These are phyloP conservation scores for Scortum barcoo DNA, from an alignment of 2,113 vertebrate genomes.

Conservation along the genomic window DNA sequence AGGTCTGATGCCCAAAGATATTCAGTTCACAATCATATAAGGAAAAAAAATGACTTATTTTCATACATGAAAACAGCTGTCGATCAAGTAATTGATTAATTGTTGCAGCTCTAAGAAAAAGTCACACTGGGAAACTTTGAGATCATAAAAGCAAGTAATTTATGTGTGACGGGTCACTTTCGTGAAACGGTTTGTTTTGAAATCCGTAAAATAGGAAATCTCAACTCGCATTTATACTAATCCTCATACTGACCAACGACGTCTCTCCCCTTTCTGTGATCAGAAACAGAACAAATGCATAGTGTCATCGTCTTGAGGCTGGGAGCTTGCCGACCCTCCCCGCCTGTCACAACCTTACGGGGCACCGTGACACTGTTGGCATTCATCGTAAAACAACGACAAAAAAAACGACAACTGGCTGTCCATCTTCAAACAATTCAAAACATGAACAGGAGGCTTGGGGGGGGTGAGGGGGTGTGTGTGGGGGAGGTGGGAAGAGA, in stretches of 20 bases:
- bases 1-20: not conserved
- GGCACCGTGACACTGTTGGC: slow-evolving; percentile 63
- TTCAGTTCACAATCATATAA: not conserved
- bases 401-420: slow-evolving; percentile 80
- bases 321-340: slow-evolving; percentile 41
- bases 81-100: not conserved
- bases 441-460: slow-evolving; percentile 61
- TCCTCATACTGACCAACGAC: not conserved
- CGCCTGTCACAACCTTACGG: slow-evolving; percentile 57
- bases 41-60: not conserved
- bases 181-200: not conserved
- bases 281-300: slow-evolving; percentile 54
- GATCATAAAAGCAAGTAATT: not conserved
- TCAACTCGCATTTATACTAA: not conserved
- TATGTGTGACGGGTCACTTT: not conserved
- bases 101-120: not conserved
- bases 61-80: not conserved
- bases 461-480: not conserved
- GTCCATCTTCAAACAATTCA: slow-evolving; percentile 79
- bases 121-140: too few species aligned
- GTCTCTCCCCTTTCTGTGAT: slow-evolving; percentile 1
- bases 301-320: slow-evolving; percentile 41
- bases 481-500: not conserved
- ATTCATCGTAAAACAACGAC: slow-evolving; percentile 76
- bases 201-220: not conserved